These are phyloP conservation scores for Manduca sexta DNA, from an alignment of 1,140 invertebrate genomes.

Conservation along the genomic window DNA sequence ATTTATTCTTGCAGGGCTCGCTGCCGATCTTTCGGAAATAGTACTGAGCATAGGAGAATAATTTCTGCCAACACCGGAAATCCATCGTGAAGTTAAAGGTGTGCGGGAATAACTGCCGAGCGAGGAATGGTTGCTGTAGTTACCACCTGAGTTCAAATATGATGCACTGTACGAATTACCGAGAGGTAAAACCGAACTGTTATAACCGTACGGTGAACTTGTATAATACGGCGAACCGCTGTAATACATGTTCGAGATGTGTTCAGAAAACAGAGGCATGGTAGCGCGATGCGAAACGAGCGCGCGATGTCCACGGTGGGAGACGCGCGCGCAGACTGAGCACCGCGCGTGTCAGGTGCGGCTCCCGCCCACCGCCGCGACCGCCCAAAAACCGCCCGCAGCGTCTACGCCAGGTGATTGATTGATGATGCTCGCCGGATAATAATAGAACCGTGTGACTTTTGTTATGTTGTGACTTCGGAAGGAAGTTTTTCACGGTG, in stretches of 20 bases:
- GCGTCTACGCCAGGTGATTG: conserved; percentile 46
- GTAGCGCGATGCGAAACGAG: conserved; percentile 24
- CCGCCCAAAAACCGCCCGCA: conserved; percentile 22
- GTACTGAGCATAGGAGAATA: conserved; percentile 84
- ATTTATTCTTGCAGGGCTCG: conserved; percentile 56
- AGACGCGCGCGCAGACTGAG: conserved; percentile 46
- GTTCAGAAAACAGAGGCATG: conserved; percentile 76
- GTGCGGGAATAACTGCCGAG: conserved; percentile 61
- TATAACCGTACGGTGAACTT: conserved; percentile 47
- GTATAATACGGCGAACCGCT: conserved; percentile 58
- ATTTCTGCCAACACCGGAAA: conserved; percentile 48
- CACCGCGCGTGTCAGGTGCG: conserved; percentile 29
- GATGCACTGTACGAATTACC: conserved; percentile 64
- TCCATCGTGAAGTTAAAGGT: conserved; percentile 48
- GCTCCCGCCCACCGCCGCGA: conserved; percentile 42
- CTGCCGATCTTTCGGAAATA: conserved; percentile 77
- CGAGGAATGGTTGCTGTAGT: conserved; percentile 75
- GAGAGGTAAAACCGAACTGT: conserved; percentile 42
- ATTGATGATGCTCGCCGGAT: conserved; percentile 49
- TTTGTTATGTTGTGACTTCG: conserved; percentile 20
- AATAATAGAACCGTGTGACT: conserved; percentile 46
- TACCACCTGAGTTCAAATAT: conserved; percentile 67
- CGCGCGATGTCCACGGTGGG: conserved; percentile 26
- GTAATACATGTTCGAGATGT: conserved; percentile 74
- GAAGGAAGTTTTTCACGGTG: conserved; percentile 22